Evolutionary conservation across 2,797 vertebrate genomes (phyloP), one percentile per base, ranked within the genome.

Genomic region (Lindbergichthys nudifrons): DNA sequence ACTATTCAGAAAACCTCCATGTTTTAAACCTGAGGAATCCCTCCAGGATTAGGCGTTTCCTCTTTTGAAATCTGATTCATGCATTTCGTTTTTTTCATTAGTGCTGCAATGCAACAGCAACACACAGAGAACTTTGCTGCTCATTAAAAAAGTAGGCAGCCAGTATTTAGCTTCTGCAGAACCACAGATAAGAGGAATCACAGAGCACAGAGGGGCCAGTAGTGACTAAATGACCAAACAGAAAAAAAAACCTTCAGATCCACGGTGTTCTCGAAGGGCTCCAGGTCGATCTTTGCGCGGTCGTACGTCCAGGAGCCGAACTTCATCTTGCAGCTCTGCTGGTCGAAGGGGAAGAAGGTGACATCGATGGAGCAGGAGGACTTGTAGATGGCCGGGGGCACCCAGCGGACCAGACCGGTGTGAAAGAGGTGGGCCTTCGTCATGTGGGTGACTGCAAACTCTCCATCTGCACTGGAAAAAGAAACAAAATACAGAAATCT

Each of bases 241-340:
- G 14, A 32, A 30, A 7, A 16, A 16, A 41, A 10, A 4, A 90
- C 95, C 89, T 95, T 96, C 43, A 97, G 92, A 89, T 98, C 97
- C 73, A 98, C 97, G 0, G 92, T 88, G 73, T 65, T 94, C 32
- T 96, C 96, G 65, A 96, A 95, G 82, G 90, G 96, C 90, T 96
- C 95, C 92, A 98, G 90, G 87, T 98, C 97, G 0, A 98, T 97
- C 88, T 97, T 97, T 85, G 97, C 96, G 48, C 96, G 97, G 92
- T 98, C 97, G 0, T 97, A 97, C 0, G 95, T 96, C 97, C 97
- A 98, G 16, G 97, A 98, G 67, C 97, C 97, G 0, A 98, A 98
- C 74, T 98, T 98, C 97, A 97, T 98, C 88, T 96, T 97, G 88
- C 97, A 98, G 89, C 91, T 98, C 92, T 98, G 97, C 92, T 97